Conservation (phyloP, 2,888 invertebrate genomes). For the Morpho achilles region DNA sequence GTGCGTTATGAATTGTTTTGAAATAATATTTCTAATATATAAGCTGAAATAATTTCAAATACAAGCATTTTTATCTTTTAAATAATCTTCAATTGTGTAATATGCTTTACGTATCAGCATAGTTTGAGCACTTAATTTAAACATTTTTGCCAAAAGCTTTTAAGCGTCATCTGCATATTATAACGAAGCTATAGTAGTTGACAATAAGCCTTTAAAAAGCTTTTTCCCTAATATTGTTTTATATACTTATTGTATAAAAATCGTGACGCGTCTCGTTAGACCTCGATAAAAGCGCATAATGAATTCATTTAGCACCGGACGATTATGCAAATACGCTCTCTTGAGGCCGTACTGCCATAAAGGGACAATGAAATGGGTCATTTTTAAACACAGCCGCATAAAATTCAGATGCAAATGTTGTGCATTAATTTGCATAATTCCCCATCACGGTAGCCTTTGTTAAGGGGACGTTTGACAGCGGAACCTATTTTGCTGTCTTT, state of each 20-base stretch:
- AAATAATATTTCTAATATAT: no score
- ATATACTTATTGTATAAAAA: neutral
- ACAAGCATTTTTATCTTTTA: no score
- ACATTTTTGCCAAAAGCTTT: no score
- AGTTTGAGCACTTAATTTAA: no score
- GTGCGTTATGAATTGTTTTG: no score
- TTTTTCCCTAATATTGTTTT: no score
- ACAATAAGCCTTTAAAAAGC: no score
- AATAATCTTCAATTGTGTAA: no score
- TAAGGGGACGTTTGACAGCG: constrained; percentile 15
- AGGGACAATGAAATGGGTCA: constrained; percentile 32
- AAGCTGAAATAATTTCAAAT: no score
- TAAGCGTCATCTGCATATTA: no score
- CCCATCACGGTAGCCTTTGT: constrained; percentile 22
- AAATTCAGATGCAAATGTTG: constrained; percentile 25
- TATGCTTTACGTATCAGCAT: no score
- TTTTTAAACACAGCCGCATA: constrained; percentile 28
- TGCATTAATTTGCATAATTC: constrained; percentile 24
- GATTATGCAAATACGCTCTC: constrained; percentile 67
- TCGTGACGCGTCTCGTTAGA: constrained; percentile 35
- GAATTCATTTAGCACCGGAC: constrained; percentile 45
- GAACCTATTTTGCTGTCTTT: constrained; percentile 24
- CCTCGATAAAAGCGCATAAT: constrained; percentile 37
- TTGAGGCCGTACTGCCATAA: constrained; percentile 30
- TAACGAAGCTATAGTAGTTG: neutral